Evolutionary conservation across 2,797 vertebrate species (phyloP).

Genomic region (Eupleurogrammus muticus): DNA sequence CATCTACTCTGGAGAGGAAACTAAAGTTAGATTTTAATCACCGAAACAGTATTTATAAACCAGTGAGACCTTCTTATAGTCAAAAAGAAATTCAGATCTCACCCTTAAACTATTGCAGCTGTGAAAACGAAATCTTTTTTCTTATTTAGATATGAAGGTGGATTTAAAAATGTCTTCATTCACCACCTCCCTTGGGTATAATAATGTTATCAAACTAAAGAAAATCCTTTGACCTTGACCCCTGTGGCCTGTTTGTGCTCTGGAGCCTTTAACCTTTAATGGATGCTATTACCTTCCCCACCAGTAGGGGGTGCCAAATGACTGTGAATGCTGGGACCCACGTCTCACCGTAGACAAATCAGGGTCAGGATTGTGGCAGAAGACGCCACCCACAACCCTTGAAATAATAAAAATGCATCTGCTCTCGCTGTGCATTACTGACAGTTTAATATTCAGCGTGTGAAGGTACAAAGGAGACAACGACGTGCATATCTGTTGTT

Average conservation of each 20-base stretch:
- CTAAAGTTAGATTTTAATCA: too few species aligned
- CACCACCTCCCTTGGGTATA: not conserved
- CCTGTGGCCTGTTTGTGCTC: not conserved
- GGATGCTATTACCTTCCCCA: conserved; percentile 19
- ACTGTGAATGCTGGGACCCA: conserved; percentile 23
- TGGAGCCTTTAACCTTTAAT: not conserved
- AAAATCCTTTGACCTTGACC: not conserved
- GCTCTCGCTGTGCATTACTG: not conserved
- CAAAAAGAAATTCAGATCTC: too few species aligned
- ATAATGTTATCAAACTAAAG: not conserved
- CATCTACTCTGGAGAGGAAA: too few species aligned
- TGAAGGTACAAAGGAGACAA: conserved; percentile 19
- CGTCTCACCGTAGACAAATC: not conserved
- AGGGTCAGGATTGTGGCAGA: not conserved
- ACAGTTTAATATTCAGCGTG: not conserved
- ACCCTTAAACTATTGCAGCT: too few species aligned
- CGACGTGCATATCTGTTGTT: conserved; percentile 38
- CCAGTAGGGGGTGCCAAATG: conserved; percentile 68
- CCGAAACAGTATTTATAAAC: too few species aligned
- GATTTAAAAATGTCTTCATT: not conserved
- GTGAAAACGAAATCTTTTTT: too few species aligned
- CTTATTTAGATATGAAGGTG: too few species aligned
- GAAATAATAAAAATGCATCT: not conserved
- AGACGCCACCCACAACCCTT: not conserved
- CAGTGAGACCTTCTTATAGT: too few species aligned